phyloP scores from a whole-genome alignment of 2,113 vertebrate genomes.

The Rhodinocichla rosea region DNA sequence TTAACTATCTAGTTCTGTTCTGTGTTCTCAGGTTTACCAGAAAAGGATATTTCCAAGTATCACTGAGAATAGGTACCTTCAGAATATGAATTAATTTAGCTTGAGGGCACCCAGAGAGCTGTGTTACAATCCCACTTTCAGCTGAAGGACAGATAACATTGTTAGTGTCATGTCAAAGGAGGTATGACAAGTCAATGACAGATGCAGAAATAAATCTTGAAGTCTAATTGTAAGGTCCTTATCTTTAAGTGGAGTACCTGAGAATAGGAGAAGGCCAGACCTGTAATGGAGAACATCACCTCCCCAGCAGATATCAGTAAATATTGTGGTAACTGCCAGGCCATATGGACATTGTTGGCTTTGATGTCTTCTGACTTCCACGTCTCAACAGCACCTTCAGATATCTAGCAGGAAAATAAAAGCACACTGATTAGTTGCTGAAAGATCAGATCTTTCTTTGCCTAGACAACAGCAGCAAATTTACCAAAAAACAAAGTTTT shows the following conservation, averaged over 20 bases:
- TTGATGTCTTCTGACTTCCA: constrained; percentile 81
- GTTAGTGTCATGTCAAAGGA: background rate
- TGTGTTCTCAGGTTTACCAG: background rate
- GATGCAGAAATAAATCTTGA: background rate
- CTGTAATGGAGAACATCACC: constrained; percentile 97
- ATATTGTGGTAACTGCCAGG: constrained; percentile 95
- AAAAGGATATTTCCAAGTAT: background rate
- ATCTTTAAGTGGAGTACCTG: constrained; percentile 77
- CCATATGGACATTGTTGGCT: constrained; percentile 85
- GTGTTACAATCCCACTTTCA: background rate
- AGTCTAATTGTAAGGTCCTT: background rate
- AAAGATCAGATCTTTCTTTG: background rate
- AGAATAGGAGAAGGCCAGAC: constrained; percentile 97
- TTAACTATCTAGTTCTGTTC: background rate
- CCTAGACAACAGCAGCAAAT: background rate
- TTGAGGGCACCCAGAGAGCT: background rate
- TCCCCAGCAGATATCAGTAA: constrained; percentile 86
- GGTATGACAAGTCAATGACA: background rate
- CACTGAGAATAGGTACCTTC: background rate
- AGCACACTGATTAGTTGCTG: background rate
- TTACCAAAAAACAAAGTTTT: background rate
- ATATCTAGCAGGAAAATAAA: constrained; percentile 62
- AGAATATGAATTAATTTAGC: background rate
- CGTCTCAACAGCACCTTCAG: background rate
- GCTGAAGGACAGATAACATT: background rate